Conservation (phyloP, 2,888 invertebrate genomes). For the Biston stratarius region DNA sequence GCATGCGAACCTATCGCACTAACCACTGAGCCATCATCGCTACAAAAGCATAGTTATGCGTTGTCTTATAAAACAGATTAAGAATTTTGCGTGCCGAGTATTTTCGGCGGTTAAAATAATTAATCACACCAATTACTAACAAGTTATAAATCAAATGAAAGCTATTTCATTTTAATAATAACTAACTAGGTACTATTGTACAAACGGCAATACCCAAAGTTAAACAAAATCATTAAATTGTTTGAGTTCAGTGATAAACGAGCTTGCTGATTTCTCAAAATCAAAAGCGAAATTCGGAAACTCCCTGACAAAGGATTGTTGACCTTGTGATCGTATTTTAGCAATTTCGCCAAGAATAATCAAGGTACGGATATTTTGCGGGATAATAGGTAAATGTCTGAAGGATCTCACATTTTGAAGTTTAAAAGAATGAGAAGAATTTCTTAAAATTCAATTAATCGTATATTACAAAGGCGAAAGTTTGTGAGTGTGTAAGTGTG, state of each 20-base stretch:
- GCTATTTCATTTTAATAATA: slow-evolving; percentile 5
- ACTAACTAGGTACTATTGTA: neutral
- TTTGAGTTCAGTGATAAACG: slow-evolving; percentile 19
- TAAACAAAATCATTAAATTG: slow-evolving; percentile 22
- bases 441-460: neutral
- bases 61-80: no score
- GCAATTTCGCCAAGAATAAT: slow-evolving; percentile 18
- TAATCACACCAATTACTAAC: no score
- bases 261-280: slow-evolving; percentile 20
- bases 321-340: slow-evolving; percentile 21
- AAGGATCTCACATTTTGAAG: slow-evolving; percentile 11
- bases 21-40: no score
- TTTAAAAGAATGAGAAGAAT: neutral
- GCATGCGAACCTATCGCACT: no score
- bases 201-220: slow-evolving; percentile 1
- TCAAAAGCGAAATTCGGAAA: slow-evolving; percentile 22
- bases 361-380: slow-evolving; percentile 16
- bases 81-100: no score
- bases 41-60: no score
- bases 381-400: slow-evolving; percentile 15
- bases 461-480: no score
- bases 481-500: no score
- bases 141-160: neutral
- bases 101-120: no score
- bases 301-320: slow-evolving; percentile 15